Evolutionary conservation across 1,140 invertebrate species (phyloP), one percentile per base, ranked within the genome.

Genomic region (Megalonaias nervosa): DNA sequence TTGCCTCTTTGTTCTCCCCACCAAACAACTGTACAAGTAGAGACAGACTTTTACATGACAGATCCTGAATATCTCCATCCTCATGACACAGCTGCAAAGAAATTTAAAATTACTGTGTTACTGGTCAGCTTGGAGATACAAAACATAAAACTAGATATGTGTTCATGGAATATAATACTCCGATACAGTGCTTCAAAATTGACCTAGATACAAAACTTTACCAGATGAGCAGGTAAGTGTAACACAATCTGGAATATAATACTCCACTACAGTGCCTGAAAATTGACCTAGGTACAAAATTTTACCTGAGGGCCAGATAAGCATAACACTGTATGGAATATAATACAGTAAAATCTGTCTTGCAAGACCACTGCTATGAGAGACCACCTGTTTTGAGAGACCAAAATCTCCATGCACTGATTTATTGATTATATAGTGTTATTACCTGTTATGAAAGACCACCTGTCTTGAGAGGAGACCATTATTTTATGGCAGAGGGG

Each of bases 11-110:
- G 69, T 87, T 82, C 79, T 91, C 90, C 26, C 89, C 89, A 21
- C 90, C 90, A 86, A 89, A 91, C 62, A 91, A 80, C 84, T 91
- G 90, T 1, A 90, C 87, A 60, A 91, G 65, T 31, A 91, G 76
- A 14, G 89, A 91, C 19, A 91, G 78, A 73, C 82, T 87, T 75
- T 89, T 89, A n/a, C 84, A 81, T 17, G 89, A 82, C 21, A 88
- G 64, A 38, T 91, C 90, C 59, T 88, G 82, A 19, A 91, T 87
- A 48, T 91, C 89, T 61, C 75, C 77, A 72, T 91, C 90, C 66
- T 91, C 89, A 81, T 90, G 83, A 58, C 84, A 85, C 31, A 91
- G 81, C 90, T 91, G 77, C 38, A 82, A 84, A 23, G 65, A 57
- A 31, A 70, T 70, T 57, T 11, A 70, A 21, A 70, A 6, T 57